Evolutionary conservation across 2,888 invertebrate genomes (phyloP).

Genomic region (Sinohyriopsis cumingii): DNA sequence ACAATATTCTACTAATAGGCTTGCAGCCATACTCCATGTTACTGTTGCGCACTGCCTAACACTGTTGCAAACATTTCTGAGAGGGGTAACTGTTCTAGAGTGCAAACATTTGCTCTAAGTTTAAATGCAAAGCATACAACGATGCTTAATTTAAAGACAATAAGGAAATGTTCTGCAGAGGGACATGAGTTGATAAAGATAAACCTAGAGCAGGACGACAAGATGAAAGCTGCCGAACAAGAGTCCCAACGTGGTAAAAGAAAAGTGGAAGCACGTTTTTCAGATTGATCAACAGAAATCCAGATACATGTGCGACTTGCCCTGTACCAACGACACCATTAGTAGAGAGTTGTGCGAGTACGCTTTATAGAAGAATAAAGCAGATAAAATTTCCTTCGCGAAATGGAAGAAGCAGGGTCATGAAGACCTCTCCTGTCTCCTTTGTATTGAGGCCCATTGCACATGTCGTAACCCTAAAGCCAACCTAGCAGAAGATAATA

Average conservation of each 20-base stretch:
- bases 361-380: slow-evolving; percentile 94
- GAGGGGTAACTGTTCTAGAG: no score
- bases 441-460: slow-evolving; percentile 99
- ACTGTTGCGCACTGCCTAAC: no score
- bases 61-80: no score
- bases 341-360: slow-evolving; percentile 94
- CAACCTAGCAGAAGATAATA: slow-evolving; percentile 85
- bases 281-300: slow-evolving; percentile 99
- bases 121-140: no score
- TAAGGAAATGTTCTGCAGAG: no score
- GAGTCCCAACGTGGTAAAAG: slow-evolving; percentile 99
- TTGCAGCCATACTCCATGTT: no score
- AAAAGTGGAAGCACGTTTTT: slow-evolving; percentile 96
- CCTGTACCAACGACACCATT: slow-evolving; percentile 95
- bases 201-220: no score
- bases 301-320: slow-evolving; percentile 96
- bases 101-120: no score
- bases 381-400: slow-evolving; percentile 96
- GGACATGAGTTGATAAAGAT: no score
- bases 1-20: no score
- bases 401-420: slow-evolving; percentile 93
- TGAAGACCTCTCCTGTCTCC: slow-evolving; percentile 96
- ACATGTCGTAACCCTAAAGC: slow-evolving; percentile 98
- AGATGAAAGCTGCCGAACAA: slow-evolving; percentile 85
- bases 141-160: no score